These are phyloP conservation scores for Eristalinus sepulchralis DNA, from an alignment of 2,888 invertebrate genomes.

Conservation along the genomic window DNA sequence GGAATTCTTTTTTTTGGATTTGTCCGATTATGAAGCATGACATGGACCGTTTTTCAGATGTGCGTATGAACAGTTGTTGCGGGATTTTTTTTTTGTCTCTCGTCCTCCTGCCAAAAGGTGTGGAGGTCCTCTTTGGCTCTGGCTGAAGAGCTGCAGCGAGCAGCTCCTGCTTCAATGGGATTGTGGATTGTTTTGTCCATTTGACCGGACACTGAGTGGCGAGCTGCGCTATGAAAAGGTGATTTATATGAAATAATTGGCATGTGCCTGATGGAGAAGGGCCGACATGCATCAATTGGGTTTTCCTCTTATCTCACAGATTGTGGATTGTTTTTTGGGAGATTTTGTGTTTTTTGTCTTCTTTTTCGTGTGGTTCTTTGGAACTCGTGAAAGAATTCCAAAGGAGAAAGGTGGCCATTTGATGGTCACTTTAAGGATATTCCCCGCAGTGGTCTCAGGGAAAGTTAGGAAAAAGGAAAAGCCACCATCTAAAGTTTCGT, in stretches of 20 bases:
- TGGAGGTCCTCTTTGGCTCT: not conserved
- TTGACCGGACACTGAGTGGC: conserved; percentile 47
- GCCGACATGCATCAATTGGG: conserved; percentile 36
- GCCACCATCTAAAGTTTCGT: not conserved
- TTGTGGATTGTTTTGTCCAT: conserved; percentile 42
- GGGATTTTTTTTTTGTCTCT: not conserved
- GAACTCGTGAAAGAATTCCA: conserved; percentile 40
- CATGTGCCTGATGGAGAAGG: conserved; percentile 74
- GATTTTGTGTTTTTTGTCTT: conserved; percentile 33
- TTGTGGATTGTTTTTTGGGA: conserved; percentile 75
- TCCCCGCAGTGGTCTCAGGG: not conserved
- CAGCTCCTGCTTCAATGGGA: not conserved
- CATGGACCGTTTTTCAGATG: conserved; percentile 30
- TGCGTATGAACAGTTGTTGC: conserved; percentile 52
- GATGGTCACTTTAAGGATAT: conserved; percentile 30
- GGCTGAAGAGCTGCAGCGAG: not conserved
- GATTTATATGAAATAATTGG: conserved; percentile 72
- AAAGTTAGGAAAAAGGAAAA: not conserved
- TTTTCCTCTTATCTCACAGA: conserved; percentile 74
- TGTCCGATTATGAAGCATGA: conserved; percentile 34
- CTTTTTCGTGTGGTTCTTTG: not conserved
- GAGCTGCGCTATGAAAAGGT: conserved; percentile 42
- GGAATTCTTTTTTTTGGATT: conserved; percentile 16
- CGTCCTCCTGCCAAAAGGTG: not conserved
- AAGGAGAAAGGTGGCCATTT: conserved; percentile 56